Conservation (phyloP, 2,797 vertebrate genomes). For the Diplodus sargus region DNA sequence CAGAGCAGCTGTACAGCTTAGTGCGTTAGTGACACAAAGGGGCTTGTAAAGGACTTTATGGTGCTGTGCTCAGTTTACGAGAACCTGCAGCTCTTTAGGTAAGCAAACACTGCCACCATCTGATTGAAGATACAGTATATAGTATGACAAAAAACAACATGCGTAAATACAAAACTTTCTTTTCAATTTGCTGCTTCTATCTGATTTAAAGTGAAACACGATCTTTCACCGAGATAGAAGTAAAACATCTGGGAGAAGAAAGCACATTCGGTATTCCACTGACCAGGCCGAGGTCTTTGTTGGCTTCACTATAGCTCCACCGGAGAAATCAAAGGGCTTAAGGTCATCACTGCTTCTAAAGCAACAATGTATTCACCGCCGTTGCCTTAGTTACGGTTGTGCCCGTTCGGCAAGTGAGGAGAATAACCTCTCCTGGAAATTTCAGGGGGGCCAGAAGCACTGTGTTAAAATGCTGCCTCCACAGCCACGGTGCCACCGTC, state of each 20-base stretch:
- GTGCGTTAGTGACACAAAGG: conserved; percentile 50
- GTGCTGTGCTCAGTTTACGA: conserved; percentile 38
- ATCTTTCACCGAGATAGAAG: conserved; percentile 4
- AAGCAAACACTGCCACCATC: conserved; percentile 60
- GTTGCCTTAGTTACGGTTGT: conserved; percentile 60
- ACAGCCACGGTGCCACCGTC: neutral
- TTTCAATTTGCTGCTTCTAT: conserved; percentile 4
- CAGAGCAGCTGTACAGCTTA: conserved; percentile 27
- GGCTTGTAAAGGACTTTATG: conserved; percentile 65
- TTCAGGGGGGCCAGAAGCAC: conserved; percentile 10
- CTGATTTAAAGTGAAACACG: conserved; percentile 7
- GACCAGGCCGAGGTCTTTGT: conserved; percentile 26
- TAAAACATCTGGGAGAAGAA: conserved; percentile 13
- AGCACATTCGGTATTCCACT: conserved; percentile 36
- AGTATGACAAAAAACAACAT: neutral
- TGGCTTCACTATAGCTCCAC: conserved; percentile 31
- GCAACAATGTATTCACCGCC: conserved; percentile 25
- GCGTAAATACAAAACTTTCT: neutral
- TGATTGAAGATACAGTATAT: conserved; percentile 24
- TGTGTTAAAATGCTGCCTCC: conserved; percentile 21
- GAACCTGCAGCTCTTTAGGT: conserved; percentile 13
- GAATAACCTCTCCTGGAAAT: conserved; percentile 41
- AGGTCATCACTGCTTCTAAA: conserved; percentile 60
- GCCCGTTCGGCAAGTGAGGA: conserved; percentile 24
- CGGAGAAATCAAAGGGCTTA: conserved; percentile 62